A percentile compares a stretch with the other conserved stretches of the same genome.
phyloP scores from a whole-genome alignment of 2,888 invertebrate genomes.

The Scrobipalpa costella region DNA sequence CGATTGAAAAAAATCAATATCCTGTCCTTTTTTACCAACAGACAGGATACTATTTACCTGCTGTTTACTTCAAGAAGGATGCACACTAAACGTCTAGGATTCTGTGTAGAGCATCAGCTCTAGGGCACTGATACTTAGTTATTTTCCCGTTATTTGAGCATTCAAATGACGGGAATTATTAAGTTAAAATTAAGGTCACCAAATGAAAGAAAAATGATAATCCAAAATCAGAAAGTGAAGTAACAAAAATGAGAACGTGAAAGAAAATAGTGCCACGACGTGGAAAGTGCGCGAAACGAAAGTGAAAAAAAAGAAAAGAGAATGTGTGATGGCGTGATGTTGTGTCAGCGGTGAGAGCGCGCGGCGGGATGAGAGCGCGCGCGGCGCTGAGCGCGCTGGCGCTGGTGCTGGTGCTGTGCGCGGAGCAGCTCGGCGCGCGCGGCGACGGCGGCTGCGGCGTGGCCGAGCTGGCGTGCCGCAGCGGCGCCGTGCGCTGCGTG shows the following conservation, averaged over 20 bases:
- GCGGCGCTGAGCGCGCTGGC: conserved; percentile 45
- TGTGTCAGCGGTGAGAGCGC: conserved; percentile 8
- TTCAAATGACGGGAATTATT: no score
- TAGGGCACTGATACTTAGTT: not conserved
- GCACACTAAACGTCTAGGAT: no score
- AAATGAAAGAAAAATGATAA: not conserved
- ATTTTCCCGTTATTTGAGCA: not conserved
- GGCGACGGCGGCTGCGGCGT: conserved; percentile 66
- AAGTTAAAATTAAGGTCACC: not conserved
- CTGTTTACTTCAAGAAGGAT: no score
- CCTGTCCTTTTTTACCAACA: not conserved
- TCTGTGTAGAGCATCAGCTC: not conserved
- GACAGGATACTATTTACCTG: no score
- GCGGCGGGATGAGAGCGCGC: conserved; percentile 27
- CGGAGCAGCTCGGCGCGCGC: conserved; percentile 43
- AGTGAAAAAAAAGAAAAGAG: not conserved
- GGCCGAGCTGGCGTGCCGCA: conserved; percentile 62
- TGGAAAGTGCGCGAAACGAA: not conserved
- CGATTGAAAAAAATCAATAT: not conserved
- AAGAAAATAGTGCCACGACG: not conserved
- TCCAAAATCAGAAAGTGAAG: not conserved
- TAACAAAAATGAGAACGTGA: conserved; percentile 13
- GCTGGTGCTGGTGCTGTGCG: conserved; percentile 80
- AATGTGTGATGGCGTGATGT: not conserved
- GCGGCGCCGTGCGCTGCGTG: conserved; percentile 86